A percentile compares a stretch with the other conserved stretches of the same genome.
phyloP scores from a whole-genome alignment of 1,140 invertebrate genomes.

The Mycetomoellerius zeteki region DNA sequence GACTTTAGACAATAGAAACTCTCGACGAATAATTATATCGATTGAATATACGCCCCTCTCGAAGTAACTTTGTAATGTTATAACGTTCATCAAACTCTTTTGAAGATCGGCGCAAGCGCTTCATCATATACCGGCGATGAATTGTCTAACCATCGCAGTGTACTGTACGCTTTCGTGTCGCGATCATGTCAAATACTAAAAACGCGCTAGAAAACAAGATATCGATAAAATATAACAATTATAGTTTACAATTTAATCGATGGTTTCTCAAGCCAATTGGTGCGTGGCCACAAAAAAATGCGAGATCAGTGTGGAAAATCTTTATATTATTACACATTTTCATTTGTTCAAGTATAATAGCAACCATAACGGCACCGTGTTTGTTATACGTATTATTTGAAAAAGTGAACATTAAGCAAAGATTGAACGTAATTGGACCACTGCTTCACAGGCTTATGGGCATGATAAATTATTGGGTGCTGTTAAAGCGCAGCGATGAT shows the following conservation, averaged over 20 bases:
- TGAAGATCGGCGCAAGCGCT: conserved; percentile 21
- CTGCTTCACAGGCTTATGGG: conserved; percentile 78
- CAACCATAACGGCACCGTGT: conserved; percentile 29
- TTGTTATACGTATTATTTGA: conserved; percentile 62
- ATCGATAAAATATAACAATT: neutral
- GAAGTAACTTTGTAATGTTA: neutral
- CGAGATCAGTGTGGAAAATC: neutral
- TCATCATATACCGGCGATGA: neutral
- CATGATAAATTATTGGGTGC: conserved; percentile 75
- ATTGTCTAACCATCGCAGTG: neutral
- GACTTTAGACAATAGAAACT: conserved; percentile 5
- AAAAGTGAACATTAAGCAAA: conserved; percentile 66
- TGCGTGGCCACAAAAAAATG: conserved; percentile 47
- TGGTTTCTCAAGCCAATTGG: conserved; percentile 69
- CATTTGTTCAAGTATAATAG: conserved; percentile 4
- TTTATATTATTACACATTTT: neutral
- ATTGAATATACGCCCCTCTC: neutral
- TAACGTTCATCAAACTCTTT: neutral
- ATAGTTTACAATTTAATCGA: conserved; percentile 51
- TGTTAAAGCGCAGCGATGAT: conserved; percentile 65
- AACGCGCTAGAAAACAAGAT: neutral
- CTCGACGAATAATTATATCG: conserved; percentile 15
- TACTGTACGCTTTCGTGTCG: neutral
- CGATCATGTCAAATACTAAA: conserved; percentile 19
- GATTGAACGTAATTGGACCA: conserved; percentile 76